Conservation (phyloP, 2,797 vertebrate genomes). For the Enteromius unitaeniatus region DNA sequence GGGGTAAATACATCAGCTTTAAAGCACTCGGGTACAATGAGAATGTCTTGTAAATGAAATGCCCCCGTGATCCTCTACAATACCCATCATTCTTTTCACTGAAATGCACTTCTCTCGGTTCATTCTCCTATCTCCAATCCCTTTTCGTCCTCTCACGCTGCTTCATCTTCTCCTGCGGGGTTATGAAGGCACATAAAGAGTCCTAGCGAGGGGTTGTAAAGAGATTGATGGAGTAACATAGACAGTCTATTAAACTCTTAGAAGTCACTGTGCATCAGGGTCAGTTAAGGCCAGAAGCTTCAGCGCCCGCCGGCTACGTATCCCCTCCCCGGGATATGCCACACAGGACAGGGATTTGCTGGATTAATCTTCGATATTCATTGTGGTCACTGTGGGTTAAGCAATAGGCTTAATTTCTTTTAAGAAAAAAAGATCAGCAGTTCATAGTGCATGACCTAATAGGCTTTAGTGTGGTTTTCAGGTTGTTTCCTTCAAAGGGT, state of each 20-base stretch:
- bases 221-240: conserved; percentile 48
- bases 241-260: conserved; percentile 47
- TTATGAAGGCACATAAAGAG: conserved; percentile 57
- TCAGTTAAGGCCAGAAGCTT: conserved; percentile 23
- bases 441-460: neutral
- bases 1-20: conserved; percentile 43
- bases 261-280: conserved; percentile 32
- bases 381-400: neutral
- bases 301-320: neutral
- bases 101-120: conserved; percentile 13
- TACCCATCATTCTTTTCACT: conserved; percentile 35
- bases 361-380: conserved; percentile 1
- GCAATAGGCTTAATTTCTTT: conserved; percentile 21
- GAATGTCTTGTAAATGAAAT: conserved; percentile 56
- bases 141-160: conserved; percentile 6
- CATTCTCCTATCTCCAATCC: conserved; percentile 13
- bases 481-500: neutral
- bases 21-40: conserved; percentile 36
- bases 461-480: conserved; percentile 9
- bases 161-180: conserved; percentile 11
- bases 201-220: conserved; percentile 39
- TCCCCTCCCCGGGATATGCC: neutral
- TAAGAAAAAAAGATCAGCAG: neutral
- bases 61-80: conserved; percentile 39
- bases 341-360: conserved; percentile 5